Evolutionary conservation across 2,888 invertebrate species (phyloP).

Genomic region (Matsumyia berberina): DNA sequence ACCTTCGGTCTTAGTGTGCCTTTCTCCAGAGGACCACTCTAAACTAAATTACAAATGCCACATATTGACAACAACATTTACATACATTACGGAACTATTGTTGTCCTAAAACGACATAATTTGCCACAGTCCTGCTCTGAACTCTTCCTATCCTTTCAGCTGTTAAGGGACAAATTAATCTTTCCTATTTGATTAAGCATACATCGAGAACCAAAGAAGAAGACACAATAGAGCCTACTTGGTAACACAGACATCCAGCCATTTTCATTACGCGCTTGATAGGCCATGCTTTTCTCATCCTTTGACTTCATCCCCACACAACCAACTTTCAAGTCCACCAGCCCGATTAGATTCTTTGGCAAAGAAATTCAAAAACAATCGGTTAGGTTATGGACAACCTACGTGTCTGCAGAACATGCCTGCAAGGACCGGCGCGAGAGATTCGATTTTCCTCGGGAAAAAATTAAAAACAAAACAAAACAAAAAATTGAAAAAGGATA

Average conservation of each 20-base stretch:
- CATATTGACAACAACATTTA: too few species aligned
- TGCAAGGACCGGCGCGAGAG: constrained; percentile 60
- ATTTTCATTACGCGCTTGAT: constrained; percentile 76
- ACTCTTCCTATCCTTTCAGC: background rate
- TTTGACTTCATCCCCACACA: constrained; percentile 47
- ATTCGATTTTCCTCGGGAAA: constrained; percentile 47
- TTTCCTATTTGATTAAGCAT: constrained; percentile 62
- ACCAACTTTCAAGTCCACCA: constrained; percentile 33
- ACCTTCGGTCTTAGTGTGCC: too few species aligned
- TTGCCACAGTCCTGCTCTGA: background rate
- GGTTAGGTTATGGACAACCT: constrained; percentile 63
- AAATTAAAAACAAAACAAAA: constrained; percentile 36
- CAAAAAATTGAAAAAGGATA: constrained; percentile 52
- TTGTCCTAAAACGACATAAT: too few species aligned
- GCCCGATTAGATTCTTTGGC: constrained; percentile 52
- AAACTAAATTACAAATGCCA: too few species aligned
- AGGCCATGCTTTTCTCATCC: constrained; percentile 50
- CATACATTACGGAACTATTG: too few species aligned
- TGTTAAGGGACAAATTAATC: constrained; percentile 53
- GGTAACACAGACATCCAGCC: constrained; percentile 64
- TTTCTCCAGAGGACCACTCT: too few species aligned
- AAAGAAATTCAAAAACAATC: constrained; percentile 72
- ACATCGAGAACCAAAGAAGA: constrained; percentile 26
- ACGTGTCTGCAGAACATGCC: constrained; percentile 54
- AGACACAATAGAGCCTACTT: background rate